Evolutionary conservation across 1,140 invertebrate genomes (phyloP).

Genomic region (Steinernema khuongi): DNA sequence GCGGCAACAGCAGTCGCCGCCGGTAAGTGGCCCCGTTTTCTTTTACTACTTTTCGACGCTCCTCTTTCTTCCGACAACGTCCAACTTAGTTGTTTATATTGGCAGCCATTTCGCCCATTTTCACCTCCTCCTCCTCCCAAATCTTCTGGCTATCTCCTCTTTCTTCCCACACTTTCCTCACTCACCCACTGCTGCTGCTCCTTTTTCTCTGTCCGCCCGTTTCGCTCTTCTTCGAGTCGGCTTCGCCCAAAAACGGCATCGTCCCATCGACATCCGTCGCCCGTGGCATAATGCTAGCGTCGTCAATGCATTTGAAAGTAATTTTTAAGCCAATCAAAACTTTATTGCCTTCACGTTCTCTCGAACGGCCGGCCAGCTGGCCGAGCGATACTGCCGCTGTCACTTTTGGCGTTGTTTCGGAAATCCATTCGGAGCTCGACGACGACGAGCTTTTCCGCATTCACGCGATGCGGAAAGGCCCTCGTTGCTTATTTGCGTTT

Average conservation of each 20-base stretch:
- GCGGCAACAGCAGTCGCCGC: constrained; percentile 14
- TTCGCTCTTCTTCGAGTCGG: background rate
- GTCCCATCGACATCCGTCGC: background rate
- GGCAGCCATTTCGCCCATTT: constrained; percentile 13
- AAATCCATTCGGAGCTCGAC: too few relatives aligned
- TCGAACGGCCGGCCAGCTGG: too few relatives aligned
- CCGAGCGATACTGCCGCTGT: too few relatives aligned
- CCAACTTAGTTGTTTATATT: constrained; percentile 17
- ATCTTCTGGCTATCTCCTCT: constrained; percentile 1
- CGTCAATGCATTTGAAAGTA: constrained; percentile 1
- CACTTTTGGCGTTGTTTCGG: too few relatives aligned
- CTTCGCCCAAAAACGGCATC: background rate
- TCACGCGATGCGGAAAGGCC: too few relatives aligned
- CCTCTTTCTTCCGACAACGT: constrained; percentile 9
- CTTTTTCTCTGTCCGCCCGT: background rate
- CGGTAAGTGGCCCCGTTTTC: constrained; percentile 14
- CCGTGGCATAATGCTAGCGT: background rate
- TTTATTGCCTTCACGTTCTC: background rate
- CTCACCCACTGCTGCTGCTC: background rate
- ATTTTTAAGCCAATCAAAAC: background rate
- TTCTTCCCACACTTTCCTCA: constrained; percentile 7
- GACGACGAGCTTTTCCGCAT: too few relatives aligned
- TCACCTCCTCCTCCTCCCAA: constrained; percentile 16
- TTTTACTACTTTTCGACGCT: constrained; percentile 15
- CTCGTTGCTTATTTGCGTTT: too few relatives aligned